phyloP scores from a whole-genome alignment of 2,888 invertebrate species.

The Euspilapteryx auroguttella region DNA sequence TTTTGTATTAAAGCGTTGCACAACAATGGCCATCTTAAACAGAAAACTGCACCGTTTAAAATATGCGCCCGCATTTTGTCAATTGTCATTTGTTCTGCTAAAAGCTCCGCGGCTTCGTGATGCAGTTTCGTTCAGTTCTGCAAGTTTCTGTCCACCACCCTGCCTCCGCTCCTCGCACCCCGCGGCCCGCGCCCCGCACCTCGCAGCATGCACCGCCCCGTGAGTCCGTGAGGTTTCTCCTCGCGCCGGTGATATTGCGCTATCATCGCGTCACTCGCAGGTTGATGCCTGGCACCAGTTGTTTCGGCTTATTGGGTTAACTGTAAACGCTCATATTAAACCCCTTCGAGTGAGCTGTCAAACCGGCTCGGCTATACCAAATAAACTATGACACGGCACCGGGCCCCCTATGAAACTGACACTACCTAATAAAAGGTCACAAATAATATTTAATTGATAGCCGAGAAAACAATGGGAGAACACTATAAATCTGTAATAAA shows the following conservation, averaged over 20 bases:
- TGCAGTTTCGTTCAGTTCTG: too few relatives aligned
- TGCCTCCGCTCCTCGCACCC: too few relatives aligned
- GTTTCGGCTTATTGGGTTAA: slow-evolving; percentile 54
- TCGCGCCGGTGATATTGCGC: slow-evolving; percentile 21
- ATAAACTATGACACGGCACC: slow-evolving; percentile 22
- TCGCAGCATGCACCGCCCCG: too few relatives aligned
- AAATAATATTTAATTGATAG: slow-evolving; percentile 35
- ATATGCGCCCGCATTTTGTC: slow-evolving; percentile 52
- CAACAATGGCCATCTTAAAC: slow-evolving; percentile 58
- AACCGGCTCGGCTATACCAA: slow-evolving; percentile 31
- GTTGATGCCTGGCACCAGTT: slow-evolving; percentile 45
- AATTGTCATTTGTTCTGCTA: slow-evolving; percentile 11
- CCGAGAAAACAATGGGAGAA: slow-evolving; percentile 40
- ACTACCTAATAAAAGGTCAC: slow-evolving; percentile 34
- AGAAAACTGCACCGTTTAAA: slow-evolving; percentile 52
- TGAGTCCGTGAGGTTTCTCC: too few relatives aligned
- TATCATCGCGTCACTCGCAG: slow-evolving; percentile 53
- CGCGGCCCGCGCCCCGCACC: too few relatives aligned
- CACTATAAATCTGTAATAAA: slow-evolving; percentile 44
- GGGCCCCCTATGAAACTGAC: slow-evolving; percentile 15
- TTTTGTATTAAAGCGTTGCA: slow-evolving; percentile 62
- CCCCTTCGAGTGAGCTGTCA: slow-evolving; percentile 57
- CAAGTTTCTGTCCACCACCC: too few relatives aligned
- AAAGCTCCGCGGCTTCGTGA: background rate
- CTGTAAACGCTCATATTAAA: slow-evolving; percentile 53